Conservation (phyloP, 2,797 vertebrate genomes). For the Onychomys arenicola region DNA sequence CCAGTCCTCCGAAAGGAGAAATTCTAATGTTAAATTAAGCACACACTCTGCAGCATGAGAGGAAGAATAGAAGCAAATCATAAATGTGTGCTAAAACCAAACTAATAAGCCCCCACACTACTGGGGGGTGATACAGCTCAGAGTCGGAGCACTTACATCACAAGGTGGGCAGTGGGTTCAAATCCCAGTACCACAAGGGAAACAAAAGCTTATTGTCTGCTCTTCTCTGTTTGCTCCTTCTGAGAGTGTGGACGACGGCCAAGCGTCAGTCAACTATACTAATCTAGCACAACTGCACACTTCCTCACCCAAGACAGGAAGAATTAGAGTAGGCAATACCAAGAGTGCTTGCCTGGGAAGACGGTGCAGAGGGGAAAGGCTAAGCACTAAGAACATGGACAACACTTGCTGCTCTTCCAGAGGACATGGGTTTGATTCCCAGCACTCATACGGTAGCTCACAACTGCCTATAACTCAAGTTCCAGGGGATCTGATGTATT, state of each 20-base stretch:
- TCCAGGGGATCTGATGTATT: background rate
- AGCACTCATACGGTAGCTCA: background rate
- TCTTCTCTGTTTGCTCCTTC: constrained; percentile 12
- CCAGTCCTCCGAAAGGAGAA: background rate
- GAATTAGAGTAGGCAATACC: constrained; percentile 22
- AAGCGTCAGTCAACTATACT: constrained; percentile 27
- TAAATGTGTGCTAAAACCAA: constrained; percentile 56
- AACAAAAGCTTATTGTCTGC: background rate
- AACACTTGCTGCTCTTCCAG: background rate
- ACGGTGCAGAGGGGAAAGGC: background rate
- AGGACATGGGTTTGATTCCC: background rate
- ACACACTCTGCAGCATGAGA: background rate
- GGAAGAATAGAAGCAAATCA: background rate
- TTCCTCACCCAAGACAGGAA: background rate
- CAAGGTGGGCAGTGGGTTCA: background rate
- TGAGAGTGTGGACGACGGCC: background rate
- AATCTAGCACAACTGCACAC: background rate
- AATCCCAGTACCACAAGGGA: background rate
- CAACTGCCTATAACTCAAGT: background rate
- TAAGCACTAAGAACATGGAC: background rate
- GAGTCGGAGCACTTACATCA: background rate
- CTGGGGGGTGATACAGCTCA: background rate
- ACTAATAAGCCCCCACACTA: background rate
- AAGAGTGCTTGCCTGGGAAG: constrained; percentile 18
- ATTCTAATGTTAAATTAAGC: constrained; percentile 37